A percentile compares a stretch with the other conserved stretches of the same genome.
These are phyloP conservation scores for Linhomoeus sp. DNA, from an alignment of 2,888 invertebrate genomes.

Conservation along the genomic window DNA sequence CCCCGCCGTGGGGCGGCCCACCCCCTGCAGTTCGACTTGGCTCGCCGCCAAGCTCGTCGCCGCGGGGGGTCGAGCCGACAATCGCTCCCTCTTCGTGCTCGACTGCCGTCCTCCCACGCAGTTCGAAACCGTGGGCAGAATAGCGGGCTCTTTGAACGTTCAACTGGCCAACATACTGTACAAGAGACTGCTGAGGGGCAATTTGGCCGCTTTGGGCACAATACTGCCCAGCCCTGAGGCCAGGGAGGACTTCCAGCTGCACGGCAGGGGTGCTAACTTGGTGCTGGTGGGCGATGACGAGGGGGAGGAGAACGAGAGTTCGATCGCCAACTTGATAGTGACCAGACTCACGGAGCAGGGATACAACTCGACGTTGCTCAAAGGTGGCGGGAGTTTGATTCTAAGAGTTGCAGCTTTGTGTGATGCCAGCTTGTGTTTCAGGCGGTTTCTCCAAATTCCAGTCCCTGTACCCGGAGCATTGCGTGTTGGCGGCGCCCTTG, in stretches of 20 bases:
- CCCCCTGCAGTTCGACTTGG: neutral
- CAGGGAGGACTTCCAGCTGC: no score
- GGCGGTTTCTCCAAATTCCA: no score
- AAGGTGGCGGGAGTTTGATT: no score
- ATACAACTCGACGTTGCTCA: neutral
- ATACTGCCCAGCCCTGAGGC: no score
- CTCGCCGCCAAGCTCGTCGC: neutral
- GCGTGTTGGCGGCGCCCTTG: no score
- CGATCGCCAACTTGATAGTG: no score
- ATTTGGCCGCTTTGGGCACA: constrained; percentile 7
- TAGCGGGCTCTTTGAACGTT: constrained; percentile 31
- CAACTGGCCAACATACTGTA: constrained; percentile 48
- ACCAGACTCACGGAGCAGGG: neutral
- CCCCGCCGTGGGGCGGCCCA: neutral
- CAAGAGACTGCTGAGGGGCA: constrained; percentile 15
- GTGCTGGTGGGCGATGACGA: no score
- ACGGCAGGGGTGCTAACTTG: no score
- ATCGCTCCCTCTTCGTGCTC: constrained; percentile 2
- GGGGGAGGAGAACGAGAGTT: no score
- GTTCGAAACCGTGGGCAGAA: constrained; percentile 39
- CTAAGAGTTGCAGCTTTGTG: no score
- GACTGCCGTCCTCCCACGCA: constrained; percentile 45
- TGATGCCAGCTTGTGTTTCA: no score
- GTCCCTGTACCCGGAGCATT: no score
- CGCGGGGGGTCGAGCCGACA: neutral